These are phyloP conservation scores for Emydura subglobosa DNA, from an alignment of 2,113 vertebrate species.

Conservation along the genomic window DNA sequence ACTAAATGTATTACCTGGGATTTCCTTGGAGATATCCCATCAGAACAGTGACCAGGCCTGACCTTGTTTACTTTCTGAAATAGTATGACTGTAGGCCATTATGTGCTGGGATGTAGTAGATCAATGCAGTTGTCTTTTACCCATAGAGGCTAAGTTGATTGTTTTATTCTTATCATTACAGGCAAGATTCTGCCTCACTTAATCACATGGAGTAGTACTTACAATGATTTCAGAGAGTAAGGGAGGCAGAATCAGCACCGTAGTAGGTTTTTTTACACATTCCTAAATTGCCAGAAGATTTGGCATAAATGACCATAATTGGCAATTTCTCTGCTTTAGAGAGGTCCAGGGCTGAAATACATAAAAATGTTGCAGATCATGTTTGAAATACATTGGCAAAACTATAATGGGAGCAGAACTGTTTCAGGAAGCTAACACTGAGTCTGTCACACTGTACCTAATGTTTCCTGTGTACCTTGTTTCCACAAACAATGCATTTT, in stretches of 20 bases:
- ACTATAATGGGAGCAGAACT: background rate
- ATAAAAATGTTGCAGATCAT: background rate
- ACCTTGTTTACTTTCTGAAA: background rate
- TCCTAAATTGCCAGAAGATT: background rate
- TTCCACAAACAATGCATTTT: background rate
- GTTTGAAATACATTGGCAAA: background rate
- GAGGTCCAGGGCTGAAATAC: background rate
- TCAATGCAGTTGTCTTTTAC: background rate
- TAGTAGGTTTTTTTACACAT: background rate
- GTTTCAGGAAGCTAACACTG: rapidly evolving
- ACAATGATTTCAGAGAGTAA: background rate
- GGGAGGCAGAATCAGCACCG: background rate
- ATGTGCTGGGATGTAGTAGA: background rate
- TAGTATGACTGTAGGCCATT: background rate
- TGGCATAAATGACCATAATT: background rate
- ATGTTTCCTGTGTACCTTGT: background rate
- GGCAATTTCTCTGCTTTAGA: background rate
- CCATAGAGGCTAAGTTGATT: background rate
- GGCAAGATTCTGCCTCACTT: background rate
- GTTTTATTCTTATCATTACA: background rate
- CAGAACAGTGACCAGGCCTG: background rate
- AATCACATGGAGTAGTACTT: background rate
- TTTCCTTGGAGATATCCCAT: background rate
- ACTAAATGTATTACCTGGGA: background rate
- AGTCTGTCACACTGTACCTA: rapidly evolving